These are phyloP conservation scores for Lathamus discolor DNA, from an alignment of 2,113 vertebrate species.

Conservation along the genomic window DNA sequence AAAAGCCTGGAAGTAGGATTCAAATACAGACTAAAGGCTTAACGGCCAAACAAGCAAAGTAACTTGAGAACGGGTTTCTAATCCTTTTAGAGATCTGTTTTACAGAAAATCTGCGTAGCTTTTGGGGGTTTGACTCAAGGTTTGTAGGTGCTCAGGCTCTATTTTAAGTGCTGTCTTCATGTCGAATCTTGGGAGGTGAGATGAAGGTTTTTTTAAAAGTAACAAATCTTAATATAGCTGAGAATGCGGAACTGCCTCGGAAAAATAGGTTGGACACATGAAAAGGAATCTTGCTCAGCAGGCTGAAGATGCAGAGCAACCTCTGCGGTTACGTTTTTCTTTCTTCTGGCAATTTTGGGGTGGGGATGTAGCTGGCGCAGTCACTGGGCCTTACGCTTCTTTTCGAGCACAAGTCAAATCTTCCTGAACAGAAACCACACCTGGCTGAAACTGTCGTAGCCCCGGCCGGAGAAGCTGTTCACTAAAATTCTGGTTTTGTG, in stretches of 20 bases:
- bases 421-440: not conserved
- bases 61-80: not conserved
- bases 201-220: not conserved
- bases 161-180: conserved; percentile 37
- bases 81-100: conserved; percentile 16
- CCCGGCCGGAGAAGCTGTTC: not conserved
- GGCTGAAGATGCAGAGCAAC: conserved; percentile 52
- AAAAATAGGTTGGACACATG: conserved; percentile 56
- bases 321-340: conserved; percentile 52
- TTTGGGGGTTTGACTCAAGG: not conserved
- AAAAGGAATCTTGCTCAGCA: conserved; percentile 73
- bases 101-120: not conserved
- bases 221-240: conserved; percentile 60
- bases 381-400: conserved; percentile 1
- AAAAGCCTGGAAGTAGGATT: not conserved
- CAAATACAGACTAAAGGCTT: not conserved
- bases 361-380: conserved; percentile 39
- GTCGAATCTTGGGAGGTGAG: conserved; percentile 18
- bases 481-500: not conserved
- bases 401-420: not conserved
- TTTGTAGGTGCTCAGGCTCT: conserved; percentile 8
- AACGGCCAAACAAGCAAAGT: not conserved
- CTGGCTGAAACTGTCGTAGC: not conserved
- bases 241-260: conserved; percentile 75
- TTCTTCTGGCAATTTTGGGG: conserved; percentile 56